A percentile compares a stretch with the other conserved stretches of the same genome.
Conservation (phyloP, 2,113 vertebrate species). For the Catagonus wagneri region DNA sequence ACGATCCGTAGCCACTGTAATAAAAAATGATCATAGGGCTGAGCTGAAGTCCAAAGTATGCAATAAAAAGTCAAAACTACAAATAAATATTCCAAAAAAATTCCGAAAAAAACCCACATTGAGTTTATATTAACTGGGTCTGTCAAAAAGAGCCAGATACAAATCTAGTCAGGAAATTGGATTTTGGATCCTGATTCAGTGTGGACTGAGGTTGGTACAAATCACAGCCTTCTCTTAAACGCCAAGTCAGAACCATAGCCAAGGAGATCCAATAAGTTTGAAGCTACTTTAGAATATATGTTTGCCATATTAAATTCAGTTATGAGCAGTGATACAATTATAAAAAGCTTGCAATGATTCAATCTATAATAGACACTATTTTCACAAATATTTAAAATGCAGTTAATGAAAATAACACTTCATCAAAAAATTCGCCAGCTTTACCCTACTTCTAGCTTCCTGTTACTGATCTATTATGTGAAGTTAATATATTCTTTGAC, state of each 20-base stretch:
- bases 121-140: not conserved
- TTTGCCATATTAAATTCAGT: not conserved
- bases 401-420: not conserved
- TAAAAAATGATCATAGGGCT: conserved; percentile 59
- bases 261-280: not conserved
- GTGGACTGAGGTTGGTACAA: not conserved
- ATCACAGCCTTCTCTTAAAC: not conserved
- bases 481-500: not conserved
- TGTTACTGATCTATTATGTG: not conserved
- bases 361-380: not conserved
- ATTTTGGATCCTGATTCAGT: not conserved
- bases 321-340: not conserved
- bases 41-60: conserved; percentile 55
- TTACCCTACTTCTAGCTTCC: not conserved
- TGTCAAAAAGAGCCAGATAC: not conserved
- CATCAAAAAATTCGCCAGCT: not conserved
- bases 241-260: not conserved
- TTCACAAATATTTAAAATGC: conserved; percentile 23
- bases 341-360: not conserved
- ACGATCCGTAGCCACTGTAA: conserved; percentile 89
- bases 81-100: conserved; percentile 61
- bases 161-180: not conserved
- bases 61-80: conserved; percentile 40
- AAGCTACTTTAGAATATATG: not conserved
- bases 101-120: too few relatives aligned